Evolutionary conservation across 2,113 vertebrate species (phyloP).

Genomic region (Riparia riparia): DNA sequence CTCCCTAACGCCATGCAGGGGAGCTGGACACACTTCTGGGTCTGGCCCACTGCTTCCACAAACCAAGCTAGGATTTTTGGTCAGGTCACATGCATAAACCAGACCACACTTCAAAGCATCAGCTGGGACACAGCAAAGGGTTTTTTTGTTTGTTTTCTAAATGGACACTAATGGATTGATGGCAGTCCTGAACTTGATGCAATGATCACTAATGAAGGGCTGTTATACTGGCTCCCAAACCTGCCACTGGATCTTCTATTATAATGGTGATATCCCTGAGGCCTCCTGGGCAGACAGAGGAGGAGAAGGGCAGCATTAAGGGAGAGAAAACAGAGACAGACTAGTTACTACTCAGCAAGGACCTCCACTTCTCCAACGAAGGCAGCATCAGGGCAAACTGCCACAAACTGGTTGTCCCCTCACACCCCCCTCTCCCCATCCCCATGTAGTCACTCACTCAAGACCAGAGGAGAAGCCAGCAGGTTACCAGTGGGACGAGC

Average conservation of each 20-base stretch:
- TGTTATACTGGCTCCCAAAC: conserved; percentile 81
- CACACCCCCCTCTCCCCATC: not conserved
- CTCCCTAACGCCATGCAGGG: not conserved
- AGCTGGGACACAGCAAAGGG: not conserved
- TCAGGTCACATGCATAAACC: conserved; percentile 7
- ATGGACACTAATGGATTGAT: conserved; percentile 69
- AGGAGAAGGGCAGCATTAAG: conserved; percentile 49
- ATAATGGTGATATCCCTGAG: conserved; percentile 98
- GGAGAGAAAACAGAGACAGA: conserved; percentile 64
- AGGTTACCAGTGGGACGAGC: not conserved
- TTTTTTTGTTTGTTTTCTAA: not conserved
- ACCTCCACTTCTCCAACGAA: not conserved
- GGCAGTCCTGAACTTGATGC: conserved; percentile 50
- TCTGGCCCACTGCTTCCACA: not conserved
- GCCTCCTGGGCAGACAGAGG: conserved; percentile 78
- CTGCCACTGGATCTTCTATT: conserved; percentile 97
- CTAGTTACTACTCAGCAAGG: conserved; percentile 38
- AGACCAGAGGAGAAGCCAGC: not conserved
- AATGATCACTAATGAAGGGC: conserved; percentile 40
- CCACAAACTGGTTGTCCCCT: not conserved
- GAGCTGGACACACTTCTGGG: not conserved
- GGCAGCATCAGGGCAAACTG: not conserved
- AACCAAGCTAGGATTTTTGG: conserved; percentile 4
- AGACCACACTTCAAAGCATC: not conserved
- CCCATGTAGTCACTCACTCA: not conserved